A percentile compares a stretch with the other conserved stretches of the same genome.
These are phyloP conservation scores for Hemiscyllium ocellatum DNA, from an alignment of 2,113 vertebrate species.

Conservation along the genomic window DNA sequence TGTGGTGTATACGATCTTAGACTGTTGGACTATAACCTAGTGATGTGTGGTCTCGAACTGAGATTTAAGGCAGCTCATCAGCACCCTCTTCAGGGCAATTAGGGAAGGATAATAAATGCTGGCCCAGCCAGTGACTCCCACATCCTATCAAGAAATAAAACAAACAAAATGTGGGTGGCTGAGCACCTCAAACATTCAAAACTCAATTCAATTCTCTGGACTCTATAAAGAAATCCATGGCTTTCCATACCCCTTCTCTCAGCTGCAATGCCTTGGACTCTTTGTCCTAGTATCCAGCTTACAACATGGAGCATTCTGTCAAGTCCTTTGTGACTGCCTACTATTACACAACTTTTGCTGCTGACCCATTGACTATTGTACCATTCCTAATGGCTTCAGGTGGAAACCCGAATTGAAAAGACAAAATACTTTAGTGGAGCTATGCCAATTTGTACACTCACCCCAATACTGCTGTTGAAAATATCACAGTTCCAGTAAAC, in stretches of 20 bases:
- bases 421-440: background rate
- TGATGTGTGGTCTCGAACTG: no score
- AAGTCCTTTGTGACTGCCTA: background rate
- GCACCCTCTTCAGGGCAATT: no score
- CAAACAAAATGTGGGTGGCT: background rate
- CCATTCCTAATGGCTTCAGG: background rate
- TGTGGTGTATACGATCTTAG: no score
- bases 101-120: no score
- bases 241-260: background rate
- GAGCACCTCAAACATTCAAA: background rate
- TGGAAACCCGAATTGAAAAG: background rate
- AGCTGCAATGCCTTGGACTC: background rate
- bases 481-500: background rate
- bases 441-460: no score
- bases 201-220: background rate
- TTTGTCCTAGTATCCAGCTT: background rate
- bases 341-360: background rate
- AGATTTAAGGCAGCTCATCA: no score
- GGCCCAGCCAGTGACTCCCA: no score
- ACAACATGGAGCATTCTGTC: no score
- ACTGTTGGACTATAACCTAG: no score
- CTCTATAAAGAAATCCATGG: background rate
- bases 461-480: background rate
- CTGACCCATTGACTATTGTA: background rate
- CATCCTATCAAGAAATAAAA: no score